These are phyloP conservation scores for Tiphia femorata DNA, from an alignment of 2,888 invertebrate genomes.

Conservation along the genomic window DNA sequence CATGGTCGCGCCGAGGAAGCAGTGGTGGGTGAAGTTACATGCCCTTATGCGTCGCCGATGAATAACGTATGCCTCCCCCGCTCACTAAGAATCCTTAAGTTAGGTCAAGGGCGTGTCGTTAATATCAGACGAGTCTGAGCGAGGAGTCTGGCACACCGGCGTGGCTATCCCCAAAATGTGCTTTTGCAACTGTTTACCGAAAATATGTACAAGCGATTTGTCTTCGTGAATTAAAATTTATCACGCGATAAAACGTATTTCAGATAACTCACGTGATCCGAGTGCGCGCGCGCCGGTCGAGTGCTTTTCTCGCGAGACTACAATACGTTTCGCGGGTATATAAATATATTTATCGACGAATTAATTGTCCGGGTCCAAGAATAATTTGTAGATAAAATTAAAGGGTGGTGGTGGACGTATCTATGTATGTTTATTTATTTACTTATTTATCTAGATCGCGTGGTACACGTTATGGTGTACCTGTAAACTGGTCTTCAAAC, in stretches of 20 bases:
- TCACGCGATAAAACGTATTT: not conserved
- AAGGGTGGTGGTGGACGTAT: no score
- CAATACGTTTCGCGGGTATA: no score
- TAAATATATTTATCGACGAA: no score
- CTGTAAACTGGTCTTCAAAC: no score
- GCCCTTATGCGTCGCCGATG: conserved; percentile 39
- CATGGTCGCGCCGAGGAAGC: no score
- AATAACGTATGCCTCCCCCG: conserved; percentile 28
- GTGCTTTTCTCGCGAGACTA: no score
- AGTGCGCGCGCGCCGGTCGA: no score
- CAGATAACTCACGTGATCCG: not conserved
- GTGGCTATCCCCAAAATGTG: not conserved
- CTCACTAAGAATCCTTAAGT: conserved; percentile 37
- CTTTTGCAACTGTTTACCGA: not conserved
- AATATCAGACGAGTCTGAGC: conserved; percentile 12
- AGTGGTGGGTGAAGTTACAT: conserved; percentile 34
- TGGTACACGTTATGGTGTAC: no score
- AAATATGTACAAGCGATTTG: not conserved
- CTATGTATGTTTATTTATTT: no score
- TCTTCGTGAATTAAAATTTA: not conserved
- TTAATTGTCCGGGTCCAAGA: no score
- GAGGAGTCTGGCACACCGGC: not conserved
- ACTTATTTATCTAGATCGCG: no score
- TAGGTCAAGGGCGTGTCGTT: conserved; percentile 40
- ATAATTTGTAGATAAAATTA: no score